Evolutionary conservation across 23 tunicate species (phyloP), one percentile per base, ranked within the genome.

Genomic region (Ascidia mentula): DNA sequence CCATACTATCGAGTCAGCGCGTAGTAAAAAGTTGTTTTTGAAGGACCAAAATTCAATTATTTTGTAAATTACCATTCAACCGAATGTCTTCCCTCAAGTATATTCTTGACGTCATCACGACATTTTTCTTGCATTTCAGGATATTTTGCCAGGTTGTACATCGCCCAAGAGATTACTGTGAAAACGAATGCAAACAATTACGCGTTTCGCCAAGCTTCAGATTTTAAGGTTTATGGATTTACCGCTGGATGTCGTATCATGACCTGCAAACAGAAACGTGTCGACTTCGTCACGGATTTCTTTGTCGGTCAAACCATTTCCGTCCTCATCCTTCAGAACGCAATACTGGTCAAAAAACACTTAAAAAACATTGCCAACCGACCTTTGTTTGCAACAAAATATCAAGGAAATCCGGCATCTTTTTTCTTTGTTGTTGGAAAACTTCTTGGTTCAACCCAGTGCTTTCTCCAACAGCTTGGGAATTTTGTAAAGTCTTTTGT

Each of bases 201-300:
- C 24, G 13, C 24, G 1, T 9, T 5, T 53, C 65, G 12, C 13
- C 22, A 9, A 53, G 12, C n/a, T n/a, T n/a, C n/a, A n/a, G n/a
- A n/a, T n/a, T n/a, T n/a, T n/a, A n/a, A n/a, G n/a, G n/a, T n/a
- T n/a, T n/a, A n/a, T n/a, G 22, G 65, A 1, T 28, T 53, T 9
- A 30, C 82, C 86, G 45, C 96, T 85, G 15, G 89, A 46, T 4
- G 89, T 81, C 2, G 96, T 90, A 34, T 90, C 96, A 40, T 90
- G 96, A 33, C 96, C 89, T 45, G 15, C 89, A 80, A 90, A 90
- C 34, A 90, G 69, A 81, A 90, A 90, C 12, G 96, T 90, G 69
- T 90, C 85, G 18, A 90, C 69, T 77, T 90, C 90, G 38, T 77
- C 84, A 4, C 86, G 73, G 18, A 90, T 90, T 70, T 85, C 96